These are phyloP conservation scores for Hirtodrosophila trivittata DNA, from an alignment of 2,888 invertebrate genomes.

Conservation along the genomic window DNA sequence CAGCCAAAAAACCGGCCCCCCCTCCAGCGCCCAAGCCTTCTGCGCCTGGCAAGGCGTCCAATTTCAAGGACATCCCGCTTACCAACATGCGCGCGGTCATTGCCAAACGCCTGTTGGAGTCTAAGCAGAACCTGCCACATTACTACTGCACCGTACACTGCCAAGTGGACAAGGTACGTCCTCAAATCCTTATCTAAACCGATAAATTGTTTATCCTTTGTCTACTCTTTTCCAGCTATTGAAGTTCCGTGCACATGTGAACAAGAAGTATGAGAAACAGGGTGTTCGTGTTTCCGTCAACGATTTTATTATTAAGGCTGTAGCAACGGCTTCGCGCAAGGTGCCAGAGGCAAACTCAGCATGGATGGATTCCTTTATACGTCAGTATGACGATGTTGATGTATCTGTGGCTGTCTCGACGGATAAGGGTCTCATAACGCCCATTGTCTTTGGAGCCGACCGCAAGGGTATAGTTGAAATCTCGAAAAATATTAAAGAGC, in stretches of 20 bases:
- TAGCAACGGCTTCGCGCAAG: constrained; percentile 93
- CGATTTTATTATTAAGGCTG: constrained; percentile 97
- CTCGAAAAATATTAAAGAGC: constrained; percentile 89
- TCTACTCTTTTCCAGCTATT: constrained; percentile 82
- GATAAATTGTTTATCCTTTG: background rate
- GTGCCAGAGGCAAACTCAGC: constrained; percentile 97
- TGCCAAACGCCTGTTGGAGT: constrained; percentile 93
- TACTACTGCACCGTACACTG: constrained; percentile 96
- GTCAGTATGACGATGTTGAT: constrained; percentile 96
- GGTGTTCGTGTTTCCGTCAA: constrained; percentile 96
- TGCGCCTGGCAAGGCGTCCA: constrained; percentile 57
- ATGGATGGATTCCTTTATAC: constrained; percentile 96
- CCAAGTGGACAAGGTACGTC: constrained; percentile 90
- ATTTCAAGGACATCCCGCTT: constrained; percentile 90
- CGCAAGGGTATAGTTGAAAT: constrained; percentile 94
- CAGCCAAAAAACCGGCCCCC: constrained; percentile 74
- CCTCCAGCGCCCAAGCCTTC: constrained; percentile 40
- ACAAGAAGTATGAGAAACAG: constrained; percentile 91
- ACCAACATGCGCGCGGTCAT: constrained; percentile 93
- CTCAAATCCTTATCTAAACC: no score
- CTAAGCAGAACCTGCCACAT: constrained; percentile 97
- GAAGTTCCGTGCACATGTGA: constrained; percentile 90
- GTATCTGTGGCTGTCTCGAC: constrained; percentile 99
- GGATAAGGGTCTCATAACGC: constrained; percentile 96
- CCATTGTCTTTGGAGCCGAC: constrained; percentile 96